Base-by-base conservation (phyloP, 2,113 vertebrate species). In the Myotis brandtii region DNA sequence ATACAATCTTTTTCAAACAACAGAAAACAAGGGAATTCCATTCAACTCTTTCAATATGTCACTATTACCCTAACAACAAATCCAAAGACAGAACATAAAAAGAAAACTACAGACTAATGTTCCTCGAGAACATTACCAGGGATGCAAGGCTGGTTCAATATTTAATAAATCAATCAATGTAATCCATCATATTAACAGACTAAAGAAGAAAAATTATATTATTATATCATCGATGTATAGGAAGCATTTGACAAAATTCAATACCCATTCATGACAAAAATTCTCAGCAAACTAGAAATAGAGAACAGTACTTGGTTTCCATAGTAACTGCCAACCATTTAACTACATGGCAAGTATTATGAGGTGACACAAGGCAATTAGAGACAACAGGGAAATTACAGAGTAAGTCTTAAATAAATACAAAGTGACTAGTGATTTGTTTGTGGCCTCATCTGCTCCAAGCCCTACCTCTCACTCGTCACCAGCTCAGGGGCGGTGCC, bases 341-440 rank as follows among this genome's bases (percentile, higher is more conserved):
- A 92, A 94, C 70, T 80, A 46, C 72, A 88, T 23, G 14, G 91
- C 52, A 92, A 83, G 46, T 93, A 86, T 91, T 87, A 40, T 50
- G 2, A 91, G 43, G 73, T 98, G 93, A 79, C 94, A 96, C 16
- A 4, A 86, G 91, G 92, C 97, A 97, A 97, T 97, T 92, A 94
- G 25, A 95, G 91, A 85, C 96, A 96, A 93, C 93, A 62, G 91
- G 82, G 75, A 97, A 98, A 97, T 97, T 98, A 73, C 46, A 95
- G 96, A 95, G 75, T 95, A 56, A 79, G 81, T 91, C 64, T 94
- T 89, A 64, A 86, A 46, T 91, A 92, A 95, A 82, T 32, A 64
- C 70, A 86, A 86, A 96, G 86, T 6, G n/a, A 67, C 83, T 92
- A n/a, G 0, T 59, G 43, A 23, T 92, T 94, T 37, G 34, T 37